Percentiles rank a stretch among this genome's conserved stretches.
These are phyloP conservation scores for Coremacera marginata DNA, from an alignment of 2,888 invertebrate species.

Conservation along the genomic window DNA sequence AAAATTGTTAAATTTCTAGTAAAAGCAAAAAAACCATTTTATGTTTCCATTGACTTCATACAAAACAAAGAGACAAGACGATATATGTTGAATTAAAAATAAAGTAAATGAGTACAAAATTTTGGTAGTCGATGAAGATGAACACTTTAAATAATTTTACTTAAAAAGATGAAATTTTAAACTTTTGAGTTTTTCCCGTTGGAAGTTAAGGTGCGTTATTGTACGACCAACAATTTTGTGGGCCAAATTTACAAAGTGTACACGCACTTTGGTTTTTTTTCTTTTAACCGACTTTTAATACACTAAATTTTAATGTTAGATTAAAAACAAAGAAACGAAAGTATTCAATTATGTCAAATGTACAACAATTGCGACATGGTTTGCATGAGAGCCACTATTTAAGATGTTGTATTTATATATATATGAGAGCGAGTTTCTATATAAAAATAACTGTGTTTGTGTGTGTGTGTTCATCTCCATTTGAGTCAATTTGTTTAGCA, in stretches of 20 bases:
- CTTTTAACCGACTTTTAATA: not conserved
- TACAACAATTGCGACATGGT: constrained; percentile 1
- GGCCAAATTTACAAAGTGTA: constrained; percentile 4
- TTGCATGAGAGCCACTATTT: not conserved
- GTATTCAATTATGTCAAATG: constrained; percentile 14
- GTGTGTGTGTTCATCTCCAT: not conserved
- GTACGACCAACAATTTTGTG: not conserved
- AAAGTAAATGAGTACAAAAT: too few species aligned
- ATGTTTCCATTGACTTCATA: too few species aligned
- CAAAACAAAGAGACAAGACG: too few species aligned
- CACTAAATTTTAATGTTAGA: not conserved
- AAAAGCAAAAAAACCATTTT: too few species aligned
- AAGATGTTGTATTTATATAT: not conserved
- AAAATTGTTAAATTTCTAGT: too few species aligned
- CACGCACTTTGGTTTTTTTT: not conserved
- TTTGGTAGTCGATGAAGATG: too few species aligned
- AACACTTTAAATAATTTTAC: too few species aligned
- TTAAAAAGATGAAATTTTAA: too few species aligned
- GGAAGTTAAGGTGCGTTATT: too few species aligned
- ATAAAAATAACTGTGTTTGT: not conserved
- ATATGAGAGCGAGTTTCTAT: not conserved
- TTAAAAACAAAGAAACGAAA: not conserved
- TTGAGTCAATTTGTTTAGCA: not conserved
- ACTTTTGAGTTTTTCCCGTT: too few species aligned
- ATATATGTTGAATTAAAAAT: too few species aligned